A percentile compares a stretch with the other conserved stretches of the same genome.
Evolutionary conservation across 2,888 invertebrate genomes (phyloP).

Genomic region (Parelbella ahira): DNA sequence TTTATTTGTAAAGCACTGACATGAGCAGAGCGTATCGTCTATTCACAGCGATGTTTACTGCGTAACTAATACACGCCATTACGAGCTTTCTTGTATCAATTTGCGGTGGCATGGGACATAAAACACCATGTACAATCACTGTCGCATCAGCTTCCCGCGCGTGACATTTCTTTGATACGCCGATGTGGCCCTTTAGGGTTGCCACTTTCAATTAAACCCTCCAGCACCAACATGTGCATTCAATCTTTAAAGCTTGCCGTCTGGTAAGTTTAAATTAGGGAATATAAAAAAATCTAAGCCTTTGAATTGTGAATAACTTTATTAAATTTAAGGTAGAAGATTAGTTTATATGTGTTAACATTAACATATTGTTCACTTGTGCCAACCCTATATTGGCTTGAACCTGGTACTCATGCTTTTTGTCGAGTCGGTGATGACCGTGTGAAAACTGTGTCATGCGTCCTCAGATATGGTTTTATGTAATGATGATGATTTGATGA

Average conservation of each 20-base stretch:
- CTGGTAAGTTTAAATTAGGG: too few species aligned
- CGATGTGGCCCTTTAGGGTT: constrained; percentile 24
- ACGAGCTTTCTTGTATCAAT: constrained; percentile 22
- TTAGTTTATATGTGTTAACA: too few species aligned
- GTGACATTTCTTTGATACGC: constrained; percentile 39
- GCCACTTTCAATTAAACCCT: too few species aligned
- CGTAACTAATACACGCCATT: constrained; percentile 19
- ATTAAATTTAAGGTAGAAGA: too few species aligned
- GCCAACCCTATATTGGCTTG: not conserved
- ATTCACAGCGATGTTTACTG: constrained; percentile 11
- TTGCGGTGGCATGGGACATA: constrained; percentile 13
- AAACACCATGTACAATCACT: constrained; percentile 22
- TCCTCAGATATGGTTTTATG: constrained; percentile 11
- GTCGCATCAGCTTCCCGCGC: constrained; percentile 18
- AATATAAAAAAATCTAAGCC: too few species aligned
- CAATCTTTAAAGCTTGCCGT: too few species aligned
- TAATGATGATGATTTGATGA: constrained; percentile 14
- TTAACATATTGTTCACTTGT: too few species aligned
- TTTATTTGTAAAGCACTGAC: too few species aligned
- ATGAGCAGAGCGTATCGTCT: not conserved
- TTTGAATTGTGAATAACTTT: too few species aligned
- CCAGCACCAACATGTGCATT: too few species aligned
- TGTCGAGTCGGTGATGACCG: constrained; percentile 11
- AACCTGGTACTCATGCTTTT: too few species aligned
- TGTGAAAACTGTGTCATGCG: constrained; percentile 19